Evolutionary conservation across 2,113 vertebrate species (phyloP), one percentile per base, ranked within the genome.

Genomic region (Pterophyllum scalare): DNA sequence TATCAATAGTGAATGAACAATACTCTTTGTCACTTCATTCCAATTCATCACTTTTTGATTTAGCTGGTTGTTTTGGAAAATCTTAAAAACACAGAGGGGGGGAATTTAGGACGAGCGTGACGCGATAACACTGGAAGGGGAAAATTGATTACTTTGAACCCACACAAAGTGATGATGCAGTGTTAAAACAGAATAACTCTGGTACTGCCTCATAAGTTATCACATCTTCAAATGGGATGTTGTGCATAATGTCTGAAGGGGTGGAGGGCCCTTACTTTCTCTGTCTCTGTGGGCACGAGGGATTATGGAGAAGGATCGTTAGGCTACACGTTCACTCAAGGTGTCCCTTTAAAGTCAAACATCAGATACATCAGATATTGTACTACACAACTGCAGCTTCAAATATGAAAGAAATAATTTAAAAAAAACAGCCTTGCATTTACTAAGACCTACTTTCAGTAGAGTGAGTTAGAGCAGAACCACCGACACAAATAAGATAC

Each of bases 1-100:
- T 90, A 91, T 90, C 85, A 91, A 87, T 89, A 49, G 91, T 90
- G 88, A 94, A 93, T 90, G 86, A 67, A 92, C 89, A 91, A 91
- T 87, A 79, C 79, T 83, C 79, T 72, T 85, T 92, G 90, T 92
- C 40, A 46, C 49, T 52, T 90, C 79, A 77, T 78, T 86, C 52
- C 80, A 76, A 84, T 91, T 91, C 88, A 87, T 81, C 56, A 85
- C 75, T 67, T 87, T 89, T 93, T 94, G 92, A 94, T 93, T 94
- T 92, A 90, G 79, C 85, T 89, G 62, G 49, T 93, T 94, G 93
- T 94, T 95, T 93, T 91, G 60, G 75, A 74, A 83, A 84, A 88
- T 79, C 75, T 46, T 19, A 70, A 59, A 31, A 87, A 78, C 76
- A 79, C 74, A 40, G 80, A 35, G 78, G 77, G 79, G 58, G 43